Conservation (phyloP, 2,888 invertebrate genomes). For the Leistus spinibarbis region DNA sequence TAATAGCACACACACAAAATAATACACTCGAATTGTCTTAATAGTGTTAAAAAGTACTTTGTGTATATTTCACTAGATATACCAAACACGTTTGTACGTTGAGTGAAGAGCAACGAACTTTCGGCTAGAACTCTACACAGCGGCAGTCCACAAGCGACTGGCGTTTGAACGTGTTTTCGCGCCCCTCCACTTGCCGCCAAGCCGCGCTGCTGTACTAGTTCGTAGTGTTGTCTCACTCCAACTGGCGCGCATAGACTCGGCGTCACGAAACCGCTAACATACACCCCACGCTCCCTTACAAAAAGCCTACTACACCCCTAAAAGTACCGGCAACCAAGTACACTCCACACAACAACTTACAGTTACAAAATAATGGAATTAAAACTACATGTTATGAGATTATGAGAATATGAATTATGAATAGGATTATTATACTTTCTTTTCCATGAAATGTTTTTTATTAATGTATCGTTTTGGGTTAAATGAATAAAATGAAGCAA, state of each 20-base stretch:
- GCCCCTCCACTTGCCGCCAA: slow-evolving; percentile 2
- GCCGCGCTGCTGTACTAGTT: slow-evolving; percentile 28
- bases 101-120: slow-evolving; percentile 14
- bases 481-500: no score
- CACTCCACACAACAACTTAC: slow-evolving; percentile 43
- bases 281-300: slow-evolving; percentile 55
- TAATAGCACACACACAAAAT: no score
- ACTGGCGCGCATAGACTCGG: slow-evolving; percentile 42
- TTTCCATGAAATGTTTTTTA: no score
- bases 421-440: no score
- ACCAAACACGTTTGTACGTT: not conserved
- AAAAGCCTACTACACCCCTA: slow-evolving; percentile 55
- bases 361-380: not conserved
- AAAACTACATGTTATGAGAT: not conserved
- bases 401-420: no score
- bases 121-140: not conserved
- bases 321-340: slow-evolving; percentile 54
- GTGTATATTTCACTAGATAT: not conserved
- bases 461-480: no score
- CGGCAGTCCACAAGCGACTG: slow-evolving; percentile 53
- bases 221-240: slow-evolving; percentile 39
- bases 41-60: no score
- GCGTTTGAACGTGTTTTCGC: slow-evolving; percentile 41
- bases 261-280: slow-evolving; percentile 55
- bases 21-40: no score